phyloP scores from a whole-genome alignment of 2,797 vertebrate genomes.

The Notamacropus eugenii region DNA sequence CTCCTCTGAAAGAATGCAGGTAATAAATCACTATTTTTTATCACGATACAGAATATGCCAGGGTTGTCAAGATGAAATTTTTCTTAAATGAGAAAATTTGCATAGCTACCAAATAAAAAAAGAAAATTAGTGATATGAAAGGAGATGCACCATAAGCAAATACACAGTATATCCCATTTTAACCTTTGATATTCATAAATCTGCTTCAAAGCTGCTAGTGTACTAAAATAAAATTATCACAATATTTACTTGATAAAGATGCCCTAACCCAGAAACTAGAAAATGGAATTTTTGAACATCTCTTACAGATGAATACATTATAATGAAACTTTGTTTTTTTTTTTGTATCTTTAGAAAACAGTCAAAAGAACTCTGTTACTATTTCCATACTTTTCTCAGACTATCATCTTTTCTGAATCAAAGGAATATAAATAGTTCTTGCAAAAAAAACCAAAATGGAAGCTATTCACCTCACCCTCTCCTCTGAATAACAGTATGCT shows the following conservation, averaged over 20 bases:
- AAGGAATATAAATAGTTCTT: neutral
- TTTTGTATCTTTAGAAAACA: neutral
- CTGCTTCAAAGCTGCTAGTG: neutral
- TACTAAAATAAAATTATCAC: neutral
- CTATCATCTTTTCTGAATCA: too few species aligned
- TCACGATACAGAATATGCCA: conserved; percentile 53
- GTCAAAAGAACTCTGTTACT: neutral
- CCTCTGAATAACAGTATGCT: conserved; percentile 23
- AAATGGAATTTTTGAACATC: neutral
- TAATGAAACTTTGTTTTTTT: conserved; percentile 9
- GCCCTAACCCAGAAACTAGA: neutral
- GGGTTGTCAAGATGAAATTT: conserved; percentile 63
- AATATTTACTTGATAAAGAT: too few species aligned
- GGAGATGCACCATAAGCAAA: neutral
- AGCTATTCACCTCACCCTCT: neutral
- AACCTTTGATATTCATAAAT: neutral
- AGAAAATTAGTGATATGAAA: neutral
- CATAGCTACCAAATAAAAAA: neutral
- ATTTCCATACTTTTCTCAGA: too few species aligned
- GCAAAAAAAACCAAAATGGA: neutral
- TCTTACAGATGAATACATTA: neutral
- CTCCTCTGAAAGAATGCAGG: conserved; percentile 1
- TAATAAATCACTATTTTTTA: conserved; percentile 58
- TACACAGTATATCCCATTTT: too few species aligned
- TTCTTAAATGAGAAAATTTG: conserved; percentile 26